phyloP scores from a whole-genome alignment of 1,140 invertebrate species.

The Ceratina japonica region DNA sequence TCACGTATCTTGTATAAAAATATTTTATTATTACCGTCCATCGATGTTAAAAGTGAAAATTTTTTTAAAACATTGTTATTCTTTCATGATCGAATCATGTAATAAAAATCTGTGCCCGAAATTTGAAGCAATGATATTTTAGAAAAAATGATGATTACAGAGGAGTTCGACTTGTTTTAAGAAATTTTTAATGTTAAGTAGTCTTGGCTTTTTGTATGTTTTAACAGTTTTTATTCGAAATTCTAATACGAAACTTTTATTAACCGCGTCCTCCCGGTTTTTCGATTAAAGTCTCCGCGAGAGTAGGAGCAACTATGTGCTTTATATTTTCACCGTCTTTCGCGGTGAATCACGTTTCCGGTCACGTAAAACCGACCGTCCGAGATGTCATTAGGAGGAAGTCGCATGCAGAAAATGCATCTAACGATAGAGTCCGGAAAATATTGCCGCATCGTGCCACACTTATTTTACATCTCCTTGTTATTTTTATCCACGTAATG shows the following conservation, averaged over 20 bases:
- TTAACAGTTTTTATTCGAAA: too few relatives aligned
- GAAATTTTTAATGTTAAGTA: too few relatives aligned
- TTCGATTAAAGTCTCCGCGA: background rate
- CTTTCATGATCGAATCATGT: too few relatives aligned
- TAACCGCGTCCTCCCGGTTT: background rate
- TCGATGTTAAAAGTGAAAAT: too few relatives aligned
- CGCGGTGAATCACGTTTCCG: conserved; percentile 17
- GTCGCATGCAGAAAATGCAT: conserved; percentile 7
- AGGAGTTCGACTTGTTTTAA: too few relatives aligned
- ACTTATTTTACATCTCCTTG: conserved; percentile 5
- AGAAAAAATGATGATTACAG: too few relatives aligned
- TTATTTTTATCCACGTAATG: background rate
- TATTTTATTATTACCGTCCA: too few relatives aligned
- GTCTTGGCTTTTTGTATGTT: too few relatives aligned
- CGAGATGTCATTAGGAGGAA: conserved; percentile 24
- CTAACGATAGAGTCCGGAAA: conserved; percentile 14
- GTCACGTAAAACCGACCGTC: conserved; percentile 31
- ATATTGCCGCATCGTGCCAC: background rate
- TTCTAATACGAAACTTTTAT: background rate
- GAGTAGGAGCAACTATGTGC: background rate
- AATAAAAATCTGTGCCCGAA: too few relatives aligned
- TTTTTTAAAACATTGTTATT: too few relatives aligned
- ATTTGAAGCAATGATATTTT: too few relatives aligned
- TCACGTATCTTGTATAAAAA: too few relatives aligned
- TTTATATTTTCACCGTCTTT: conserved; percentile 3